Conservation (phyloP, 2,888 invertebrate species). For the Allacma fusca region DNA sequence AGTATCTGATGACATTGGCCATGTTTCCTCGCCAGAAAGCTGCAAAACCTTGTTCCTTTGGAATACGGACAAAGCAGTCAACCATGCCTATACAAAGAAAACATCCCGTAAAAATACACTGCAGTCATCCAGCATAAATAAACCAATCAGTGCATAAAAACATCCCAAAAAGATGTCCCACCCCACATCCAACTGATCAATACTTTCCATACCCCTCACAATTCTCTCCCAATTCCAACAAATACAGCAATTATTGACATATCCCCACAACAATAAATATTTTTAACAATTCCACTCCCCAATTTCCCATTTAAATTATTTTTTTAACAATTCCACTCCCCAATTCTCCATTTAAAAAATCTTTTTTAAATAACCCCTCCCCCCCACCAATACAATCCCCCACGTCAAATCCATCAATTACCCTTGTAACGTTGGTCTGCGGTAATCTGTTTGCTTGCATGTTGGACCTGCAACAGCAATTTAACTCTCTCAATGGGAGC, state of each 20-base stretch:
- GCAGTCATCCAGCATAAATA: neutral
- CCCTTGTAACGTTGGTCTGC: conserved; percentile 90
- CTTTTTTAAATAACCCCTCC: too few relatives aligned
- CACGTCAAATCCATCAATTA: conserved; percentile 64
- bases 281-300: too few relatives aligned
- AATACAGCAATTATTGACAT: too few relatives aligned
- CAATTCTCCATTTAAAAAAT: too few relatives aligned
- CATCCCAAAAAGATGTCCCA: too few relatives aligned
- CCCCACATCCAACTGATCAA: neutral
- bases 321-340: too few relatives aligned
- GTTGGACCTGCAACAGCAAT: conserved; percentile 91
- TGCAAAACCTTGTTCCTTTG: conserved; percentile 64
- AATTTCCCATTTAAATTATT: too few relatives aligned
- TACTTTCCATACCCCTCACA: neutral
- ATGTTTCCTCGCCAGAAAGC: conserved; percentile 68
- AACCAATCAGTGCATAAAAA: too few relatives aligned
- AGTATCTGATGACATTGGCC: conserved; percentile 67
- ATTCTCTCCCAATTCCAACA: too few relatives aligned
- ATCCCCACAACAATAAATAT: too few relatives aligned
- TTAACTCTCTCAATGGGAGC: conserved; percentile 97
- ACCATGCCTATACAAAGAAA: conserved; percentile 64
- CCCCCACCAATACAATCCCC: conserved; percentile 4
- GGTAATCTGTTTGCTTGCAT: conserved; percentile 87
- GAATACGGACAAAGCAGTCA: conserved; percentile 65
- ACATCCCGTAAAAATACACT: neutral